Conservation (phyloP, 2,888 invertebrate genomes). For the Lysandra bellargus region DNA sequence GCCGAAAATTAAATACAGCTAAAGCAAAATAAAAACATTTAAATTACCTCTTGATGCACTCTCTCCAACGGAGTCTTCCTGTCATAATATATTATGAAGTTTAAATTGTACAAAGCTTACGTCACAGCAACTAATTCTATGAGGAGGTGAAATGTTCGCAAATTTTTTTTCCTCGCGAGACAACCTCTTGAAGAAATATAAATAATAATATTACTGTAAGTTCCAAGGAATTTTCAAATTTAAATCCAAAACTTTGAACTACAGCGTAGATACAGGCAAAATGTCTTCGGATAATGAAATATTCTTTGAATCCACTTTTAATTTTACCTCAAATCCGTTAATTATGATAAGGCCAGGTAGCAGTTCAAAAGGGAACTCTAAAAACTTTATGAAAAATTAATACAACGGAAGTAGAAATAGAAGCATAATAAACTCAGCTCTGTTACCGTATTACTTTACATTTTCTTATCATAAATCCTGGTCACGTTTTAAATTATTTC, state of each 20-base stretch:
- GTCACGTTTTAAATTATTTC: constrained; percentile 55
- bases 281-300: not conserved
- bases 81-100: no score
- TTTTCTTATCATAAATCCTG: constrained; percentile 47
- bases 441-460: constrained; percentile 49
- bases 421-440: not conserved
- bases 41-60: no score
- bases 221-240: not conserved
- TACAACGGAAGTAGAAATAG: constrained; percentile 7
- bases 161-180: no score
- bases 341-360: not conserved
- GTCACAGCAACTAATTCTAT: no score
- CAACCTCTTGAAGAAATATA: no score
- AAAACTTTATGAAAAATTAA: constrained; percentile 13
- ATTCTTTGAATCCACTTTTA: not conserved
- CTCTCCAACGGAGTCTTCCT: no score
- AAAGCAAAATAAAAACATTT: no score
- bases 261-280: not conserved
- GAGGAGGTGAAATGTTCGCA: no score
- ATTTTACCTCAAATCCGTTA: not conserved
- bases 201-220: no score
- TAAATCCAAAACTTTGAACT: not conserved
- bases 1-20: no score
- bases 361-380: not conserved
- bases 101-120: no score